Percentiles rank a stretch among this genome's conserved stretches.
phyloP scores from a whole-genome alignment of 1,140 invertebrate species.

The Diabrotica undecimpunctata region DNA sequence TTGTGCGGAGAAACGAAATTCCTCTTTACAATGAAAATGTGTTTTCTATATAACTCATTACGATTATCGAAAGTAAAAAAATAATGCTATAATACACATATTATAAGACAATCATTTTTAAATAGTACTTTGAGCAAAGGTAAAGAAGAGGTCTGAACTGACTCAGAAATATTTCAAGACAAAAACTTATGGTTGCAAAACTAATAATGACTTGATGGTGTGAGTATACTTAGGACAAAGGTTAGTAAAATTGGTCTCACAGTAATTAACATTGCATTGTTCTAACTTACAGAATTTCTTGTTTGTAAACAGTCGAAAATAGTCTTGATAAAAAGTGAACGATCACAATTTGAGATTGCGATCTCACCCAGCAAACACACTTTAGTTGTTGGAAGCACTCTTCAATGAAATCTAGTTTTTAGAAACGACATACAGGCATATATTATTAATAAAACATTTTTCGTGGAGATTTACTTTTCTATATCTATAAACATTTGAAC shows the following conservation, averaged over 20 bases:
- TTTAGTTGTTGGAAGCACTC: background rate
- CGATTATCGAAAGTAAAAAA: background rate
- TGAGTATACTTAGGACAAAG: background rate
- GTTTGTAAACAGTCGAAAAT: background rate
- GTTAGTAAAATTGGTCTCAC: conserved; percentile 2
- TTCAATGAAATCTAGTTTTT: too few species aligned
- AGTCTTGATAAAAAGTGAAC: background rate
- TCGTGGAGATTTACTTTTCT: too few species aligned
- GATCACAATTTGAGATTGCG: background rate
- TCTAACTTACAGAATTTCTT: background rate
- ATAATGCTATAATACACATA: background rate
- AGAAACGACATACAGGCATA: too few species aligned
- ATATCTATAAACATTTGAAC: too few species aligned
- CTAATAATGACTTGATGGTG: background rate
- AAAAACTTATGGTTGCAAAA: background rate
- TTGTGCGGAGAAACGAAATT: too few species aligned
- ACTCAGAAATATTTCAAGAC: background rate
- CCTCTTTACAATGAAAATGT: too few species aligned
- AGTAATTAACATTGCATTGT: conserved; percentile 1
- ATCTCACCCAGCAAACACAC: background rate
- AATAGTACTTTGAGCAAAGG: conserved; percentile 2
- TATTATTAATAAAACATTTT: too few species aligned
- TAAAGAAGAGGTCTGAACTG: background rate
- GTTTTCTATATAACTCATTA: too few species aligned
- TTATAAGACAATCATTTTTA: background rate